A percentile compares a stretch with the other conserved stretches of the same genome.
These are phyloP conservation scores for Notolepis coatsorum DNA, from an alignment of 2,797 vertebrate species.

Conservation along the genomic window DNA sequence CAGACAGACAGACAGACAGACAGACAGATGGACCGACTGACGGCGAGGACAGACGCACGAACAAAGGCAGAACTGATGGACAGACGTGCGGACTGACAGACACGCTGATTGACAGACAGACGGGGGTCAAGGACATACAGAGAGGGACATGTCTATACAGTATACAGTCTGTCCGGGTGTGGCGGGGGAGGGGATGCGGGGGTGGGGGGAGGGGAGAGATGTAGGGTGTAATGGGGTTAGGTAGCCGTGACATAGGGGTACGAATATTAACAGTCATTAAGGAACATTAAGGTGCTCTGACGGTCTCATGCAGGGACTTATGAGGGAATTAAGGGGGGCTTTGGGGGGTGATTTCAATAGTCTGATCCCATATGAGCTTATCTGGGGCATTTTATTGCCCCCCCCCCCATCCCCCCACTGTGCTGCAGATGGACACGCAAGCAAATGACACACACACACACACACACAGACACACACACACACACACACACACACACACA, in stretches of 20 bases:
- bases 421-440: background rate
- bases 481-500: background rate
- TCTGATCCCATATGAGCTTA: conserved; percentile 66
- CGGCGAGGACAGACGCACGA: no score
- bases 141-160: conserved; percentile 24
- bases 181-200: conserved; percentile 27
- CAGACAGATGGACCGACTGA: background rate
- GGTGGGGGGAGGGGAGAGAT: background rate
- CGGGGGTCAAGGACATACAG: background rate
- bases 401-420: conserved; percentile 13
- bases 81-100: background rate
- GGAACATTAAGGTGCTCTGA: conserved; percentile 49
- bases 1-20: background rate
- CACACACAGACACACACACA: background rate
- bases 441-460: background rate
- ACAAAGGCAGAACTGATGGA: no score
- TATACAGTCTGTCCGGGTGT: conserved; percentile 27
- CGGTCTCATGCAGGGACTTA: conserved; percentile 30
- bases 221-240: background rate
- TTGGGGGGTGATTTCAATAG: conserved; percentile 36
- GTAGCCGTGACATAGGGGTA: conserved; percentile 14
- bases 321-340: conserved; percentile 43
- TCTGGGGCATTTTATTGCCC: conserved; percentile 55
- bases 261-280: conserved; percentile 57
- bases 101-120: background rate